A percentile compares a stretch with the other conserved stretches of the same genome.
Conservation (phyloP, 2,113 vertebrate genomes). For the Hippoglossus stenolepis region DNA sequence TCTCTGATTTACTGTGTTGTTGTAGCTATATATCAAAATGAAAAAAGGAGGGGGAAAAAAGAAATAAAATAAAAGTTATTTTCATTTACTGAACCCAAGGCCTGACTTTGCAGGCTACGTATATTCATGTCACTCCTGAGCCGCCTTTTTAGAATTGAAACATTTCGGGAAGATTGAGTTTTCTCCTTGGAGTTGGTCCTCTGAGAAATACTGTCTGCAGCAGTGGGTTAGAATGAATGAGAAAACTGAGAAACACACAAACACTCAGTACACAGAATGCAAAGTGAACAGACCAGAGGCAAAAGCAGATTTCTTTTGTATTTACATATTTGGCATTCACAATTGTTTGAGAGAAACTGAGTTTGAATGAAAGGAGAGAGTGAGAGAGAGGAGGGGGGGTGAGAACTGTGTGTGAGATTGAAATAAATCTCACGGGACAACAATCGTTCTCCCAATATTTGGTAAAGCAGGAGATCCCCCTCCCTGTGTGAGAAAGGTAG, state of each 20-base stretch:
- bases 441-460: not conserved
- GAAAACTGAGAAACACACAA: constrained; percentile 30
- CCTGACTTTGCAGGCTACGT: constrained; percentile 12
- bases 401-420: not conserved
- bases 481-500: constrained; percentile 11
- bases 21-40: not conserved
- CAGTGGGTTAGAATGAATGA: constrained; percentile 38
- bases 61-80: constrained; percentile 1
- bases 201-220: constrained; percentile 53
- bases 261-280: constrained; percentile 16
- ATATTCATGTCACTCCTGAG: constrained; percentile 19
- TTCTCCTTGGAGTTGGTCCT: constrained; percentile 37
- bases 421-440: constrained; percentile 9
- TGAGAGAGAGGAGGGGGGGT: too few species aligned
- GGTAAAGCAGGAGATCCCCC: not conserved
- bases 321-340: not conserved
- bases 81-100: constrained; percentile 25
- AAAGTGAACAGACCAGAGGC: constrained; percentile 2
- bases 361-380: constrained; percentile 14
- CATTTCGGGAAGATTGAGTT: constrained; percentile 39
- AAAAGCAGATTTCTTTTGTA: not conserved
- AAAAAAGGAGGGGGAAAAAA: not conserved
- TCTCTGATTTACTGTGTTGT: not conserved
- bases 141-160: constrained; percentile 25
- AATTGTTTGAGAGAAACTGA: constrained; percentile 11